Conservation (phyloP, 2,797 vertebrate genomes). For the Myotis planiceps region DNA sequence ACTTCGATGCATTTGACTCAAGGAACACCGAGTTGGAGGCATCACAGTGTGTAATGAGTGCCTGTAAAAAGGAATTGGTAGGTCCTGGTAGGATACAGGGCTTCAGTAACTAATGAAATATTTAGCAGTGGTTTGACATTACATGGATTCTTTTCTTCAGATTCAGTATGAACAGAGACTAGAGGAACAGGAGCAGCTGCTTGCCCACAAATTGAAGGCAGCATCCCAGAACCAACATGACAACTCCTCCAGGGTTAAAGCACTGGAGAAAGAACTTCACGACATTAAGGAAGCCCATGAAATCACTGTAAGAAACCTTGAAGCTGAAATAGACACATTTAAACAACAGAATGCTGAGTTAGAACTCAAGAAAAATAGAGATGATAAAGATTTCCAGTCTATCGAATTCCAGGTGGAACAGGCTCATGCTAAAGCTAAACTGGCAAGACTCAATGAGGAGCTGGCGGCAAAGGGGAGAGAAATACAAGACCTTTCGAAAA, state of each 20-base stretch:
- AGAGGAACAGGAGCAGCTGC: constrained; percentile 90
- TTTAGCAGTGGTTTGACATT: not conserved
- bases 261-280: constrained; percentile 88
- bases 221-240: constrained; percentile 67
- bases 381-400: constrained; percentile 77
- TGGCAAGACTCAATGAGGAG: constrained; percentile 92
- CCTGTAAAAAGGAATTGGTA: not conserved
- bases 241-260: constrained; percentile 62
- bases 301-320: constrained; percentile 85
- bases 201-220: constrained; percentile 83
- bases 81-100: not conserved
- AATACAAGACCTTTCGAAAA: constrained; percentile 93
- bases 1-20: not conserved
- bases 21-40: not conserved
- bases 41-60: not conserved
- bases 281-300: constrained; percentile 84
- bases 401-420: constrained; percentile 86
- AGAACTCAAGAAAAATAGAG: constrained; percentile 76
- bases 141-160: constrained; percentile 83
- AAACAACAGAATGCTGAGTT: constrained; percentile 88
- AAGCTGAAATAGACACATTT: constrained; percentile 88
- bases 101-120: not conserved
- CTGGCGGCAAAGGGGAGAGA: constrained; percentile 90
- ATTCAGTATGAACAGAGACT: constrained; percentile 94
- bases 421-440: constrained; percentile 84